Evolutionary conservation across 1,140 invertebrate species (phyloP).

Genomic region (Drosophila nannoptera): DNA sequence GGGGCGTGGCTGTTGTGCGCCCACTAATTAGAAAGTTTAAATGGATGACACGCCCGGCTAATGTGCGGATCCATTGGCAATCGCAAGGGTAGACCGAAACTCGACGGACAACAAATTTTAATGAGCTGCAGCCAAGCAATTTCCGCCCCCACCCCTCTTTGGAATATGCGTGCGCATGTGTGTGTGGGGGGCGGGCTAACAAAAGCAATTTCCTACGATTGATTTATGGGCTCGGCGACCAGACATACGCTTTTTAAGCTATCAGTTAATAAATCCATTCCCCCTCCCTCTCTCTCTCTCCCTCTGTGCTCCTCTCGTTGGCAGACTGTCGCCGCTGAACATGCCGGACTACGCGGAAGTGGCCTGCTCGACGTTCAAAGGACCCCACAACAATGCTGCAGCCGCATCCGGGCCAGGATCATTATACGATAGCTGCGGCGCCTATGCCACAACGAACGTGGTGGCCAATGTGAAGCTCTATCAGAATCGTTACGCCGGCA

Average conservation of each 20-base stretch:
- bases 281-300: conserved; percentile 11
- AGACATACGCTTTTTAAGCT: conserved; percentile 61
- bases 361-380: conserved; percentile 79
- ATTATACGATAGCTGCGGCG: conserved; percentile 78
- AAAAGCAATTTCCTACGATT: conserved; percentile 77
- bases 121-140: conserved; percentile 54
- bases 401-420: conserved; percentile 51
- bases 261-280: conserved; percentile 19
- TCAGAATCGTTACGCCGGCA: conserved; percentile 74
- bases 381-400: conserved; percentile 58
- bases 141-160: conserved; percentile 38
- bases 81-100: conserved; percentile 14
- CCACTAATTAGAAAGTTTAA: conserved; percentile 71
- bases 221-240: conserved; percentile 62
- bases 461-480: conserved; percentile 78
- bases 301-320: conserved; percentile 18
- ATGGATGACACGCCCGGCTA: conserved; percentile 49
- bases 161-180: not conserved
- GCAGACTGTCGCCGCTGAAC: conserved; percentile 77
- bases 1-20: conserved; percentile 8
- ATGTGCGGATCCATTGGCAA: conserved; percentile 57
- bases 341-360: conserved; percentile 81
- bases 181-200: conserved; percentile 39
- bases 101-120: conserved; percentile 19
- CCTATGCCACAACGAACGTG: conserved; percentile 79